Base-by-base conservation (phyloP, 2,888 invertebrate species). In the Atherix ibis region DNA sequence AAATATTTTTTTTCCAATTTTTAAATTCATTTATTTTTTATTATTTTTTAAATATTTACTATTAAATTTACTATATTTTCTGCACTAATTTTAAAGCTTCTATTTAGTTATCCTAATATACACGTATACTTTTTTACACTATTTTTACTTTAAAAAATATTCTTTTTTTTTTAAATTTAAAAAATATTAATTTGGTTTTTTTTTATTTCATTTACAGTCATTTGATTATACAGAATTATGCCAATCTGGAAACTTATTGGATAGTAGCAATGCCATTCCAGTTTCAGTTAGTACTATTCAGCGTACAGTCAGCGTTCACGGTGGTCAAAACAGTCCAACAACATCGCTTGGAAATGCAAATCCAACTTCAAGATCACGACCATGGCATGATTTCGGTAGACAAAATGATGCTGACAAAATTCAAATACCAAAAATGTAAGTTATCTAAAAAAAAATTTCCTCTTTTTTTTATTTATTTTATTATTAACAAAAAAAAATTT, bases 361-460 rank as follows among this genome's bases (percentile, higher is more conserved):
- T 53, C 68, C 73, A 49, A 64, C 72, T 44, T 70, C 80, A 43
- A 71, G 84, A 54, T 84, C 83, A 47, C 66, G 85, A 51, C 87
- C 87, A 46, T 89, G 87, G 88, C 89, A 88, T 63, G 91, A 89
- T 66, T 91, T 88, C 63, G 89, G 87, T 37, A 71, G 89, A 44
- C 88, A 88, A 58, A 87, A 87, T 55, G 89, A 91, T 62, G 85
- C 85, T 37, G 91, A 91, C 63, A 91, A 91, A 71, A 87, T 94
- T 56, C 89, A 92, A 69, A 94, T 94, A 67, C 88, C 91, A 61
- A 94, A 94, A 81, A 71, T 91, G 91, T 92, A 69, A 87, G 89
- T 82, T 56, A 24, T 18, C n/a, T 17, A 16, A 24, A n/a, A 10
- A 27, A 3, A n/a, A 5, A 24, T 27, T 6, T 12, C 6, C 3